Conservation (phyloP, 2,113 vertebrate genomes). For the Natator depressus region DNA sequence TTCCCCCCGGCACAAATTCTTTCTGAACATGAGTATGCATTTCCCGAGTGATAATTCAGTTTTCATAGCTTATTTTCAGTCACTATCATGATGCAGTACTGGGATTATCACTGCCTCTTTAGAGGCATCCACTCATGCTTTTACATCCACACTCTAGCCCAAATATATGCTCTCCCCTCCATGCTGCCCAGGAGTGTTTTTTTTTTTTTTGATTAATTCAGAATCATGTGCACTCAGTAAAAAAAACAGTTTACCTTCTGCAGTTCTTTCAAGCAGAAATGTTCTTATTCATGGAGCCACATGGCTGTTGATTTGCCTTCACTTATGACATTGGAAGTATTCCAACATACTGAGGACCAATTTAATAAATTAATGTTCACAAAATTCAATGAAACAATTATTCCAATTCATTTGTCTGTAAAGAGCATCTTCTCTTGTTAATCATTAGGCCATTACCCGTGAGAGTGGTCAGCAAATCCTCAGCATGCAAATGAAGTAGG, state of each 20-base stretch:
- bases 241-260: neutral
- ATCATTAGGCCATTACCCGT: constrained; percentile 41
- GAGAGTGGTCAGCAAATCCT: neutral
- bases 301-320: neutral
- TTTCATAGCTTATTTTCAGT: neutral
- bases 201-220: neutral
- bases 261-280: neutral
- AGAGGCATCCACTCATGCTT: neutral
- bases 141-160: neutral
- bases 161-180: neutral
- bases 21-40: neutral
- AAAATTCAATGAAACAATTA: constrained; percentile 39
- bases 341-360: neutral
- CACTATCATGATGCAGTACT: neutral
- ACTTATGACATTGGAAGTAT: neutral
- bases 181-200: neutral
- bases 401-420: constrained; percentile 24
- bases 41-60: neutral
- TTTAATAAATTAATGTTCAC: constrained; percentile 40
- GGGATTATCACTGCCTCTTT: neutral
- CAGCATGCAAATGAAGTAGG: neutral
- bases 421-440: constrained; percentile 27
- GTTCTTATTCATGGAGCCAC: neutral
- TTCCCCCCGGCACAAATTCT: neutral
- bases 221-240: rapidly evolving